phyloP scores from a whole-genome alignment of 1,140 invertebrate genomes.

The Drosophila ficusphila region DNA sequence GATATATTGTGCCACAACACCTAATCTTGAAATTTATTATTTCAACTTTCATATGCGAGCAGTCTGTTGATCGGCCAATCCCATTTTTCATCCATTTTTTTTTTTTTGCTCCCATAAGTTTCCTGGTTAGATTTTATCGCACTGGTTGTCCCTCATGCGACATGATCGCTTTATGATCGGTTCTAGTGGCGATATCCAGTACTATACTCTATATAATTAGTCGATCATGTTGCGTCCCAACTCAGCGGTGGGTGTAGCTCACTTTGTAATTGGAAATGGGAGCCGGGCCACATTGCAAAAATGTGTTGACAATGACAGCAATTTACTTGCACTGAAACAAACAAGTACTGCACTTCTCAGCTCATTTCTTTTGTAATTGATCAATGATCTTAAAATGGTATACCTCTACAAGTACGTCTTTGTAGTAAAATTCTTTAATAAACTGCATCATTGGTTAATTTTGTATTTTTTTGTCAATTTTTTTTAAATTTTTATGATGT shows the following conservation, averaged over 20 bases:
- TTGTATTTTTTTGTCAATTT: too few species aligned
- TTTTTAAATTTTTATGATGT: too few species aligned
- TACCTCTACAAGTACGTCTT: too few species aligned
- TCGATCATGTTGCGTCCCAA: conserved; percentile 1
- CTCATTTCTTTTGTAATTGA: too few species aligned
- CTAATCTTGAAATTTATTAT: background rate
- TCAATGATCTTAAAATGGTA: too few species aligned
- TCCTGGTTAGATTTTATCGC: conserved; percentile 45
- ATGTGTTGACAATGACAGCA: conserved; percentile 45
- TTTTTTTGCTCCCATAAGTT: conserved; percentile 12
- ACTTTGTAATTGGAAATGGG: conserved; percentile 41
- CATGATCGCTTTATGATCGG: background rate
- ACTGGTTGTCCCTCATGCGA: conserved; percentile 26
- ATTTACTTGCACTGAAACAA: conserved; percentile 7
- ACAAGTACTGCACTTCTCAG: too few species aligned
- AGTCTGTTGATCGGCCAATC: conserved; percentile 6
- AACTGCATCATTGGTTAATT: too few species aligned
- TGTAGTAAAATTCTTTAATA: too few species aligned
- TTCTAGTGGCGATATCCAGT: conserved; percentile 1
- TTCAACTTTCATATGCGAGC: background rate
- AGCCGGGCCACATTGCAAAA: conserved; percentile 11
- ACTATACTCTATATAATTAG: conserved; percentile 7
- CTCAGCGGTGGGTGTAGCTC: conserved; percentile 32
- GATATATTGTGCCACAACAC: background rate
- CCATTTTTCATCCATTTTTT: conserved; percentile 19